phyloP scores from a whole-genome alignment of 2,888 invertebrate species.

The Ferrisia virgata region DNA sequence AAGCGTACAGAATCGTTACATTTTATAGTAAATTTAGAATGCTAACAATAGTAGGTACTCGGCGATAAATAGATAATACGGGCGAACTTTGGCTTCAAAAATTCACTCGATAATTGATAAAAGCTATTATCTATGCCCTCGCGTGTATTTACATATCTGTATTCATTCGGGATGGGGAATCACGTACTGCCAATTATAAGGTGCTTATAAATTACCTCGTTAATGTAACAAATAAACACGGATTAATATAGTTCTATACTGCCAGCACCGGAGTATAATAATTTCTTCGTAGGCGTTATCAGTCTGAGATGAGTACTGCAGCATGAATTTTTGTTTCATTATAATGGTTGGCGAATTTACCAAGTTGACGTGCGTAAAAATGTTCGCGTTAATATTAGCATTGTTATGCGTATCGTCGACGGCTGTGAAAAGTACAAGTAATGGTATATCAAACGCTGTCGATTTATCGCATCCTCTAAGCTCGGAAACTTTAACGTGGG shows the following conservation, averaged over 20 bases:
- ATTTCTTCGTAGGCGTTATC: not conserved
- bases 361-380: not conserved
- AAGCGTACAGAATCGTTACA: no score
- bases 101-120: not conserved
- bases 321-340: not conserved
- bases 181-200: not conserved
- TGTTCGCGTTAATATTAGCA: not conserved
- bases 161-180: not conserved
- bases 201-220: not conserved
- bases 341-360: not conserved
- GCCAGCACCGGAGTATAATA: not conserved
- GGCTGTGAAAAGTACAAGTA: not conserved
- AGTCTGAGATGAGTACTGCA: not conserved
- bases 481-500: conserved; percentile 22
- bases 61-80: no score
- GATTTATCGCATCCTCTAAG: conserved; percentile 35
- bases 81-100: not conserved
- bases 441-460: not conserved
- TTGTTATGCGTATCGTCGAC: not conserved
- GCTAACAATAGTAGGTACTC: no score
- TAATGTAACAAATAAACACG: not conserved
- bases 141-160: not conserved
- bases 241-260: not conserved
- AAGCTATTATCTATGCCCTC: not conserved
- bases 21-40: no score